Evolutionary conservation across 2,797 vertebrate genomes (phyloP).

Genomic region (Peromyscus nudipes): DNA sequence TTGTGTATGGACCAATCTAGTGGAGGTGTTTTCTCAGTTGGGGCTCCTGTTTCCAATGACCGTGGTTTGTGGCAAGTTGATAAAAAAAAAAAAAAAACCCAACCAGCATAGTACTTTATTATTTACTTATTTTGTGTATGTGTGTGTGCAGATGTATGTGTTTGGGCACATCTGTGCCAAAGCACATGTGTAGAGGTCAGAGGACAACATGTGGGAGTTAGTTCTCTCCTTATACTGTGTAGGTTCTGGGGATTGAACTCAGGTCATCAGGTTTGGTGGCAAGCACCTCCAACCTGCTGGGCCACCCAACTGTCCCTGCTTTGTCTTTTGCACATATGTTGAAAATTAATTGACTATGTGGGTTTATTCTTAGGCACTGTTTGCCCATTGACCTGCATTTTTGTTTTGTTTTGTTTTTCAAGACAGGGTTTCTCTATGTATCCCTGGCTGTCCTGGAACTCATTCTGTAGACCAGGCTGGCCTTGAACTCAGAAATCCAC

Average conservation of each 20-base stretch:
- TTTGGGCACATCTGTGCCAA: not conserved
- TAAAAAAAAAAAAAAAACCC: too few relatives aligned
- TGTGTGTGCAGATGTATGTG: too few relatives aligned
- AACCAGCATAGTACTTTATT: too few relatives aligned
- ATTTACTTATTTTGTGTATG: not conserved
- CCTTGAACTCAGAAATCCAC: not conserved
- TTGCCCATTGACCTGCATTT: not conserved
- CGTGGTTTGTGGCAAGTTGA: not conserved
- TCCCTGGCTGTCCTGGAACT: not conserved
- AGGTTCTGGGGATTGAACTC: not conserved
- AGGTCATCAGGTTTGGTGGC: not conserved
- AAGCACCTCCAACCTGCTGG: not conserved
- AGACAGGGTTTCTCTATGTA: not conserved
- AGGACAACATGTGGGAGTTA: not conserved
- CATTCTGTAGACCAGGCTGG: not conserved
- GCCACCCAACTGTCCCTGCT: too few relatives aligned
- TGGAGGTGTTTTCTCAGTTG: not conserved
- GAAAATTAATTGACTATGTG: not conserved
- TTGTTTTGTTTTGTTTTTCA: not conserved
- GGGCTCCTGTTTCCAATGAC: too few relatives aligned
- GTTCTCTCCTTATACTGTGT: not conserved
- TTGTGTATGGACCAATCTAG: not conserved
- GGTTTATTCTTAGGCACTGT: not conserved
- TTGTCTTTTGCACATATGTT: not conserved
- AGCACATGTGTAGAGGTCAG: not conserved